A percentile compares a stretch with the other conserved stretches of the same genome.
These are phyloP conservation scores for Galemys pyrenaicus DNA, from an alignment of 2,113 vertebrate genomes.

Conservation along the genomic window DNA sequence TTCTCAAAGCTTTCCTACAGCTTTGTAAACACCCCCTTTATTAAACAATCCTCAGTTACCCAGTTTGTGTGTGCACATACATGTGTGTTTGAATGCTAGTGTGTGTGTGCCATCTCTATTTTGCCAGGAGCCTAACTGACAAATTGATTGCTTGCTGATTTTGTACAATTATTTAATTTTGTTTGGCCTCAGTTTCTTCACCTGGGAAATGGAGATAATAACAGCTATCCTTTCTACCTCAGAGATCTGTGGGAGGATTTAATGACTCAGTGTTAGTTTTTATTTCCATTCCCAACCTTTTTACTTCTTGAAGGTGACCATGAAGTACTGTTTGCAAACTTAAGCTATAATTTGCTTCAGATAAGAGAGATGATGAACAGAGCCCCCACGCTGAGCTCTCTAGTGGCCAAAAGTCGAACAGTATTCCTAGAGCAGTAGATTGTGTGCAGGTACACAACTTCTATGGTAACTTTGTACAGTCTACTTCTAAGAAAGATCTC, in stretches of 20 bases:
- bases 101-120: background rate
- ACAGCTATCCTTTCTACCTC: background rate
- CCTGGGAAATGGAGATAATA: background rate
- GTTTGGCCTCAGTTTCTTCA: background rate
- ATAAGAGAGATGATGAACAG: background rate
- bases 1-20: background rate
- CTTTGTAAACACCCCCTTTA: background rate
- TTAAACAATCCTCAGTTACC: background rate
- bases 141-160: background rate
- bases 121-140: background rate
- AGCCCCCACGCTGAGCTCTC: background rate
- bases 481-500: background rate
- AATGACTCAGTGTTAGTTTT: background rate
- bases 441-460: background rate
- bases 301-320: background rate
- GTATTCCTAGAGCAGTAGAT: background rate
- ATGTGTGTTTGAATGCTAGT: no score
- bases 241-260: background rate
- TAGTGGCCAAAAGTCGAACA: background rate
- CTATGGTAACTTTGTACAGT: background rate
- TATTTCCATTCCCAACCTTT: background rate
- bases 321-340: background rate
- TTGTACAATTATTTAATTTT: constrained; percentile 15
- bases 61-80: background rate
- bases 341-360: background rate